Conservation (phyloP, 2,888 invertebrate species). For the Metellina segmentata region DNA sequence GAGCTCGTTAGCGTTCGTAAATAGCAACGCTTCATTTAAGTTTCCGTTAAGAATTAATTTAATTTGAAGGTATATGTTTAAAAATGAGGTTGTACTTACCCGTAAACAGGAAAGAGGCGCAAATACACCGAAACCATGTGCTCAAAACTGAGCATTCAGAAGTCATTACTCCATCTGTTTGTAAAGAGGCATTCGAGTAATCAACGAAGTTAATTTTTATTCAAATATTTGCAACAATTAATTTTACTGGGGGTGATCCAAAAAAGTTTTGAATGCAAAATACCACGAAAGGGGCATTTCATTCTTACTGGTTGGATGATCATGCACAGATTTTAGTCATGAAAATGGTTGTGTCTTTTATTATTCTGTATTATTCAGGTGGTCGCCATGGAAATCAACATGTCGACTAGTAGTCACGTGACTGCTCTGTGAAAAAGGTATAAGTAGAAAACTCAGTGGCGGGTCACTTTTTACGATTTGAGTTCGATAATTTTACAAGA, state of each 20-base stretch:
- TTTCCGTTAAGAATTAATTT: conserved; percentile 1
- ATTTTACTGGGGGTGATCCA: neutral
- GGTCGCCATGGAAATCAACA: too few relatives aligned
- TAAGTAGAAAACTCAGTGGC: too few relatives aligned
- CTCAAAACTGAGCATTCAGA: neutral
- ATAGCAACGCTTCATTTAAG: conserved; percentile 1
- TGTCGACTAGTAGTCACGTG: too few relatives aligned
- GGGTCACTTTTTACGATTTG: too few relatives aligned
- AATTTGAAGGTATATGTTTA: neutral
- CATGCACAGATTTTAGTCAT: too few relatives aligned
- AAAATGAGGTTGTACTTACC: neutral
- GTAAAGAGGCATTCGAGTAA: neutral
- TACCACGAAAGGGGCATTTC: too few relatives aligned
- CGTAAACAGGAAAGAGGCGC: neutral
- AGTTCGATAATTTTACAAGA: too few relatives aligned
- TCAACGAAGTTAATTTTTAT: neutral
- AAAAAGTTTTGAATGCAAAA: too few relatives aligned
- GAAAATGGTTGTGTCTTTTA: too few relatives aligned
- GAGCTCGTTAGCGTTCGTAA: neutral
- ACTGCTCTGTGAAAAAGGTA: too few relatives aligned
- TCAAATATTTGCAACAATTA: neutral
- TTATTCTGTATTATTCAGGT: too few relatives aligned
- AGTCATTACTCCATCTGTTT: neutral
- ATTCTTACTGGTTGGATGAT: too few relatives aligned
- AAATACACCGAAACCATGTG: neutral